Conservation (phyloP, 1,140 invertebrate species). For the silkworm (Bombyx mori) region DNA sequence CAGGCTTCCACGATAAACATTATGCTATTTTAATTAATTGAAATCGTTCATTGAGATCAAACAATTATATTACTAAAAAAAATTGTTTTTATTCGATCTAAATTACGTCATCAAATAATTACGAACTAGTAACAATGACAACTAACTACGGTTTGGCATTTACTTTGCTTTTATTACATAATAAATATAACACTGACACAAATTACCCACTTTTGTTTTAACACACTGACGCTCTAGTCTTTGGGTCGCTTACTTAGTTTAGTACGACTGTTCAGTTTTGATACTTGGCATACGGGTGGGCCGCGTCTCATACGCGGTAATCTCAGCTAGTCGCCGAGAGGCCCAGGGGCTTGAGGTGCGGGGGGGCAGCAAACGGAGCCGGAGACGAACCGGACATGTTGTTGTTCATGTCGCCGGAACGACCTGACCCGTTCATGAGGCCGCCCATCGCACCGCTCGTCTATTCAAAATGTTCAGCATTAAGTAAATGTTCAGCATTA, state of each 20-base stretch:
- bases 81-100: slow-evolving; percentile 3
- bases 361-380: slow-evolving; percentile 47
- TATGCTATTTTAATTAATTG: slow-evolving; percentile 26
- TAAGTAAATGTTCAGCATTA: too few relatives aligned
- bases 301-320: slow-evolving; percentile 54
- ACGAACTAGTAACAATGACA: slow-evolving; percentile 15
- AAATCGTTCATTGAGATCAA: slow-evolving; percentile 60
- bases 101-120: not conserved
- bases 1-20: too few relatives aligned
- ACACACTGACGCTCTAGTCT: slow-evolving; percentile 6
- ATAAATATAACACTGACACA: slow-evolving; percentile 12
- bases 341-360: slow-evolving; percentile 65
- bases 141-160: slow-evolving; percentile 47
- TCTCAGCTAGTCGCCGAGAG: slow-evolving; percentile 70
- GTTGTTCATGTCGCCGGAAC: slow-evolving; percentile 67
- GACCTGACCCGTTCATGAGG: slow-evolving; percentile 65
- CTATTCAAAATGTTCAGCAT: slow-evolving; percentile 26
- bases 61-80: slow-evolving; percentile 27
- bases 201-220: not conserved
- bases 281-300: slow-evolving; percentile 56
- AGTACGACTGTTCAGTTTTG: slow-evolving; percentile 31
- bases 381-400: slow-evolving; percentile 66
- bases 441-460: slow-evolving; percentile 54
- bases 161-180: slow-evolving; percentile 28
- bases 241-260: slow-evolving; percentile 8